Evolutionary conservation across 2,888 invertebrate genomes (phyloP).

Genomic region (Melanophora roralis): DNA sequence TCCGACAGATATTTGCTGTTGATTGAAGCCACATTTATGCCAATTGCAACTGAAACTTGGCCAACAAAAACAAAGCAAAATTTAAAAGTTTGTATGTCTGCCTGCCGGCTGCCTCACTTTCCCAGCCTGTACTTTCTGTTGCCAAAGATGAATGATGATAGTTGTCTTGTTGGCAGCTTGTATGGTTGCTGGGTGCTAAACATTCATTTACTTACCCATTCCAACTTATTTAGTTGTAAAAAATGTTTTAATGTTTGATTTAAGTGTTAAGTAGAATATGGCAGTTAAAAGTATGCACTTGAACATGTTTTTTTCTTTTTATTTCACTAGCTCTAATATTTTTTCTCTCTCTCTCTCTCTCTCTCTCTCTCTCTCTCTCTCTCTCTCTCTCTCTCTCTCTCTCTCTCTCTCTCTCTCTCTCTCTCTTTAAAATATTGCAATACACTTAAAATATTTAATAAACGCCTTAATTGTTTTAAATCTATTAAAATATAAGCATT

Average conservation of each 20-base stretch:
- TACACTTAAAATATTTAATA: too few species aligned
- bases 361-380: too few species aligned
- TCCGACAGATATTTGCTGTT: conserved; percentile 48
- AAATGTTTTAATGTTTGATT: conserved; percentile 53
- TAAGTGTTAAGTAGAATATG: conserved; percentile 55
- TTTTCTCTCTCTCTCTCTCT: too few species aligned
- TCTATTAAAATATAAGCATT: too few species aligned
- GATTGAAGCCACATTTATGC: conserved; percentile 63
- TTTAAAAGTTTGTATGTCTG: not conserved
- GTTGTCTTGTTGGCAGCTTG: conserved; percentile 7
- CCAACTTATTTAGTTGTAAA: conserved; percentile 25
- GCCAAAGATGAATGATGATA: conserved; percentile 7
- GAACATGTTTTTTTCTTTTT: not conserved
- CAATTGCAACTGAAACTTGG: conserved; percentile 61
- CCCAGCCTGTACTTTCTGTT: too few species aligned
- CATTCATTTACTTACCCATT: conserved; percentile 15
- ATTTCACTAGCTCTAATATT: too few species aligned
- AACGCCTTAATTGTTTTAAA: too few species aligned
- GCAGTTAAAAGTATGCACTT: conserved; percentile 21
- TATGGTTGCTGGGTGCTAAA: conserved; percentile 31
- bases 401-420: too few species aligned
- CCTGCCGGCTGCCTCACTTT: not conserved
- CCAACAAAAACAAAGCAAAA: conserved; percentile 43
- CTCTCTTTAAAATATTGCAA: too few species aligned
- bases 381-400: too few species aligned